A percentile compares a stretch with the other conserved stretches of the same genome.
Evolutionary conservation across 2,888 invertebrate genomes (phyloP).

Genomic region (Leptopterna dolabrata): DNA sequence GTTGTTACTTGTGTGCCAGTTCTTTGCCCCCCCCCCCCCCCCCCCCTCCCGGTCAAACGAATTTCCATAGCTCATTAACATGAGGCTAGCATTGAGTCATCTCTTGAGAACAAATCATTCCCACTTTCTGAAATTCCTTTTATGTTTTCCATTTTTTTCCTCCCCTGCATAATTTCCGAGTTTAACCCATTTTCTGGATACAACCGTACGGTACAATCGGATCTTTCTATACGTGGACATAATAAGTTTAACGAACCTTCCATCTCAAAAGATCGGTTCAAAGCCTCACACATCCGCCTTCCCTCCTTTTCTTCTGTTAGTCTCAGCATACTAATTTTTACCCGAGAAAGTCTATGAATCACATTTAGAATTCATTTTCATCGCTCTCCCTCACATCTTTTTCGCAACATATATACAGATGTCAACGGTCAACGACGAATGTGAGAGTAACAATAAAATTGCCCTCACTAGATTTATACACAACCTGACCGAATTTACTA

Average conservation of each 20-base stretch:
- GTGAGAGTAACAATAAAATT: too few relatives aligned
- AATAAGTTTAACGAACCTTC: constrained; percentile 13
- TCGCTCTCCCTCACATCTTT: background rate
- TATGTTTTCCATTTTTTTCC: constrained; percentile 17
- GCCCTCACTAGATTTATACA: too few relatives aligned
- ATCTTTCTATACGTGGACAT: constrained; percentile 4
- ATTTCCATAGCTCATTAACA: constrained; percentile 59
- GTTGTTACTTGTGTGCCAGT: constrained; percentile 57
- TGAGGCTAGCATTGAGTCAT: constrained; percentile 56
- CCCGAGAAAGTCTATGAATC: background rate
- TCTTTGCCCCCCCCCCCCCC: constrained; percentile 55
- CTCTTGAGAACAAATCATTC: constrained; percentile 51
- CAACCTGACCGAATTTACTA: too few relatives aligned
- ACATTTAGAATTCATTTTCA: background rate
- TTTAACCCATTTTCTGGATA: constrained; percentile 39
- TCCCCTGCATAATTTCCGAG: background rate
- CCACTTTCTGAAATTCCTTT: constrained; percentile 50
- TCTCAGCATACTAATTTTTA: background rate
- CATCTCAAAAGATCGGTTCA: background rate
- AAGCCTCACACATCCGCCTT: constrained; percentile 7
- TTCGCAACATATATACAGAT: too few relatives aligned
- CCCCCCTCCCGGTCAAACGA: background rate
- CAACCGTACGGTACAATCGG: constrained; percentile 4
- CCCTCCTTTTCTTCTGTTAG: background rate
- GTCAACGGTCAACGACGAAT: too few relatives aligned